phyloP scores from a whole-genome alignment of 37 sponge, comb jelly and placozoan genomes.

The Mnemiopsis leidyi region DNA sequence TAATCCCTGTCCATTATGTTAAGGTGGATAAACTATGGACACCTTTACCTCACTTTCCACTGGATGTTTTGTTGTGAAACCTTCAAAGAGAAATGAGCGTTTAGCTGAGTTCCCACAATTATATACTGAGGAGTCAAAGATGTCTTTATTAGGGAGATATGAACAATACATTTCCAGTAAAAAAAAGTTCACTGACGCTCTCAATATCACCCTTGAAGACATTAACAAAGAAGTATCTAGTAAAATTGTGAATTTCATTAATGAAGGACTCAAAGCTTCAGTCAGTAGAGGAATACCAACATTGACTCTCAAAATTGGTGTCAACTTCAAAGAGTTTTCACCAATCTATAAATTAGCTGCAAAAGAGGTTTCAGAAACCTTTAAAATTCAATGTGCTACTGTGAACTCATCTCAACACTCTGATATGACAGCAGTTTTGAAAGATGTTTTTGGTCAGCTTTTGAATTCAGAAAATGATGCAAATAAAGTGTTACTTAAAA shows the following conservation, averaged over 20 bases:
- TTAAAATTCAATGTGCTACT: constrained; percentile 8
- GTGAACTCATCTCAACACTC: background rate
- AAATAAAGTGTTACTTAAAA: background rate
- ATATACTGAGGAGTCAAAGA: background rate
- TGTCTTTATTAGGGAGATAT: background rate
- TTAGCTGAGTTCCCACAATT: background rate
- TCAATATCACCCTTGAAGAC: background rate
- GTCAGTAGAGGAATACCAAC: background rate
- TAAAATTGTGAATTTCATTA: background rate
- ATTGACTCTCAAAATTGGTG: constrained; percentile 20
- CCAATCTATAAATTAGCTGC: background rate
- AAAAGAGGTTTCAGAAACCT: background rate
- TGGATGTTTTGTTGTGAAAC: constrained; percentile 29
- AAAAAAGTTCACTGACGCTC: background rate
- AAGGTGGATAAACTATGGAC: background rate
- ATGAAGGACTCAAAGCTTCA: background rate
- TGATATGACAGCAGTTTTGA: constrained; percentile 3
- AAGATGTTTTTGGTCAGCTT: constrained; percentile 13
- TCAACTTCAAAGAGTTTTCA: constrained; percentile 44
- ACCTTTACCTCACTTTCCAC: constrained; percentile 33
- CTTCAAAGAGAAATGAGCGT: background rate
- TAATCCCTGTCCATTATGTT: no score
- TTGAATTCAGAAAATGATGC: background rate
- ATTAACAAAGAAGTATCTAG: background rate
- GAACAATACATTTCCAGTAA: background rate